Evolutionary conservation across 1,140 invertebrate species (phyloP).

Genomic region (Tigriopus japonicus): DNA sequence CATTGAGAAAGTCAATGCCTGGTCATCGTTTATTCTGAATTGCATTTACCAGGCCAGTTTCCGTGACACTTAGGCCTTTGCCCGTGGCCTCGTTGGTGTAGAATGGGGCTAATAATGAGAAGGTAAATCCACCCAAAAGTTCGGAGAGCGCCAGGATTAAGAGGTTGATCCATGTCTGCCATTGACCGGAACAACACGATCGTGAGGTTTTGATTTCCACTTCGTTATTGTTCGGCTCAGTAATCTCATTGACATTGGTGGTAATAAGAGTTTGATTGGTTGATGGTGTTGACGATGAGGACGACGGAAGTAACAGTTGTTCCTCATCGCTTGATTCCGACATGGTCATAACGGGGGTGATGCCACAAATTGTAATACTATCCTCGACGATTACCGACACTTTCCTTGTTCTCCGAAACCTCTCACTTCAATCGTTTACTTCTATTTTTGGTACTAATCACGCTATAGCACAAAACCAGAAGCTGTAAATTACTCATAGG

Average conservation of each 20-base stretch:
- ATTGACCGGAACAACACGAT: background rate
- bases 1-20: background rate
- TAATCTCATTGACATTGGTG: background rate
- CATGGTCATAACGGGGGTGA: background rate
- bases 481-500: background rate
- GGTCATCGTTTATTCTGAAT: background rate
- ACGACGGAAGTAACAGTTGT: no score
- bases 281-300: background rate
- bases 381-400: background rate
- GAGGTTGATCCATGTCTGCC: background rate
- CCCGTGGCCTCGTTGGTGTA: constrained; percentile 3
- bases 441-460: background rate
- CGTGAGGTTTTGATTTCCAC: background rate
- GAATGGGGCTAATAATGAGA: constrained; percentile 2
- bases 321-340: background rate
- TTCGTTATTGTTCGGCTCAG: background rate
- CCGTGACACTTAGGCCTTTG: background rate
- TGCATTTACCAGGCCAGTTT: constrained; percentile 10
- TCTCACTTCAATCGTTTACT: background rate
- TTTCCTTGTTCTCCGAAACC: background rate
- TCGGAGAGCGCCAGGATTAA: background rate
- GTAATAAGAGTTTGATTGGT: background rate
- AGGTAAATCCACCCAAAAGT: constrained; percentile 5
- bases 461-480: background rate
- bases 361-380: background rate